Conservation (phyloP, 2,113 vertebrate species). For the Lepus americanus region DNA sequence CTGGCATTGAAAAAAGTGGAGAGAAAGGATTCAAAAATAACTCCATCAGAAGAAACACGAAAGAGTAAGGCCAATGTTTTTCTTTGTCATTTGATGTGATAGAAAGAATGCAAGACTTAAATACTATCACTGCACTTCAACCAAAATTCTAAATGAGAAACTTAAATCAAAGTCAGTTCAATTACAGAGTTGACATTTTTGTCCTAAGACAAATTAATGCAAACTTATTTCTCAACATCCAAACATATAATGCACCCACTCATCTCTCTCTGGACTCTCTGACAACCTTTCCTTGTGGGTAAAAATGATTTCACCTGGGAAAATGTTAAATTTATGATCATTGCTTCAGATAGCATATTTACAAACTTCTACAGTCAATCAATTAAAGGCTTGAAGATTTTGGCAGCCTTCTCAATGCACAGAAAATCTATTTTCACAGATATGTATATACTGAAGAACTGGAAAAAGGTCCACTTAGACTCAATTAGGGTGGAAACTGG, state of each 20-base stretch:
- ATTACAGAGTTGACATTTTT: not conserved
- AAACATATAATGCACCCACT: not conserved
- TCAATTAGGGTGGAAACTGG: not conserved
- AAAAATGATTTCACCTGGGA: slow-evolving; percentile 17
- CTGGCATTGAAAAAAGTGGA: slow-evolving; percentile 76
- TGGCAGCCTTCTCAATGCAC: not conserved
- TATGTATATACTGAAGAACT: not conserved
- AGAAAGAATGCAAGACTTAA: slow-evolving; percentile 56
- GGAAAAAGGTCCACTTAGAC: no score
- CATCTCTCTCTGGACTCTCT: not conserved
- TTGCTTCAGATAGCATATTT: not conserved
- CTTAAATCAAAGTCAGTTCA: slow-evolving; percentile 43
- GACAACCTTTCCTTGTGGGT: not conserved
- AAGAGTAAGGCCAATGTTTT: slow-evolving; percentile 25
- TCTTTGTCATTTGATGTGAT: slow-evolving; percentile 34
- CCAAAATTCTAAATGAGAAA: slow-evolving; percentile 58
- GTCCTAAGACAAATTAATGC: not conserved
- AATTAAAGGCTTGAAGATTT: slow-evolving; percentile 40
- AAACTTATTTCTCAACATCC: not conserved
- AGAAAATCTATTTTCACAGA: slow-evolving; percentile 28
- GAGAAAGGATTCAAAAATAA: slow-evolving; percentile 71
- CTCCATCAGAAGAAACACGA: slow-evolving; percentile 36
- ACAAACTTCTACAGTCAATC: not conserved
- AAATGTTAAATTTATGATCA: not conserved
- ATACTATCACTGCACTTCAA: not conserved